A percentile compares a stretch with the other conserved stretches of the same genome.
phyloP scores from a whole-genome alignment of 2,888 invertebrate species.

The Polyommatus iphigenia region DNA sequence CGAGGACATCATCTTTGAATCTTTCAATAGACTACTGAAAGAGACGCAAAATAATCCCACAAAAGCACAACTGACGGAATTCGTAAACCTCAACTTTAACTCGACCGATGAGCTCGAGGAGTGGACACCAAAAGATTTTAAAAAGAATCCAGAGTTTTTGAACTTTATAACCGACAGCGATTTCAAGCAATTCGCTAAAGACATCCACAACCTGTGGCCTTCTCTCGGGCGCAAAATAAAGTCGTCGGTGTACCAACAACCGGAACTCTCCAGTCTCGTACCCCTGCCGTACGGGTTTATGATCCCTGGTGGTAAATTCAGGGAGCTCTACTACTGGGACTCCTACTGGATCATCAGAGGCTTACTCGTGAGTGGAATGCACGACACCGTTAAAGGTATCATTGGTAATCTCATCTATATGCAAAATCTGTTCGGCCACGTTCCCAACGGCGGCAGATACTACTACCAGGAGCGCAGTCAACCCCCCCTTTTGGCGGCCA shows the following conservation, averaged over 20 bases:
- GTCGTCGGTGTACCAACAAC: conserved; percentile 73
- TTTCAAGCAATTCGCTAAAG: conserved; percentile 81
- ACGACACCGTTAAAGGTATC: conserved; percentile 85
- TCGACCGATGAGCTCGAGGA: conserved; percentile 78
- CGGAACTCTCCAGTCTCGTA: conserved; percentile 83
- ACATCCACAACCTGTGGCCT: conserved; percentile 83
- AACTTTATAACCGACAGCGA: conserved; percentile 77
- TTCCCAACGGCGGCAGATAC: conserved; percentile 91
- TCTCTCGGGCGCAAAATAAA: conserved; percentile 82
- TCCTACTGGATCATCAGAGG: conserved; percentile 93
- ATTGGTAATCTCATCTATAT: conserved; percentile 87
- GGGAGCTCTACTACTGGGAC: conserved; percentile 92
- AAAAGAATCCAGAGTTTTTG: conserved; percentile 80
- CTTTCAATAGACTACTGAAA: conserved; percentile 79
- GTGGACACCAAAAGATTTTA: conserved; percentile 82
- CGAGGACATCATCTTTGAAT: conserved; percentile 77
- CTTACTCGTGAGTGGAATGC: conserved; percentile 88
- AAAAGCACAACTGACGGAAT: conserved; percentile 69
- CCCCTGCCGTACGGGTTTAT: conserved; percentile 85
- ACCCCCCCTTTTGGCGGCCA: conserved; percentile 84
- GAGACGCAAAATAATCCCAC: conserved; percentile 69
- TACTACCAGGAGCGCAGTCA: conserved; percentile 88
- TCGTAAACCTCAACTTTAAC: conserved; percentile 81
- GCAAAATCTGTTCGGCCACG: conserved; percentile 83
- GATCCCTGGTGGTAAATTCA: conserved; percentile 86